Base-by-base conservation (phyloP, 2,113 vertebrate species). In the Elanus axillaris region DNA sequence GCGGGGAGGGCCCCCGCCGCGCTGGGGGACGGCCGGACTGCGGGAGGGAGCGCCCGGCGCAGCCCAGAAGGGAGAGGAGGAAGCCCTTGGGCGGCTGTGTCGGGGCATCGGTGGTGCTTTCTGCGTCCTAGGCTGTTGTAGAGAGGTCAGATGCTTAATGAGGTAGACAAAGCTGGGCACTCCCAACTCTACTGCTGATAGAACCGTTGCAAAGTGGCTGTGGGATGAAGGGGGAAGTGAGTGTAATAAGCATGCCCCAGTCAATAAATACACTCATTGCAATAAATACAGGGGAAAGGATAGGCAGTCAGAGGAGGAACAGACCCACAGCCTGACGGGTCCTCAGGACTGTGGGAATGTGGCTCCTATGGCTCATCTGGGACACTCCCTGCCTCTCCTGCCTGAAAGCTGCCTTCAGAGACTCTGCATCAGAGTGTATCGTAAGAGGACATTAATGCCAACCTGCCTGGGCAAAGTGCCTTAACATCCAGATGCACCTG, bases 11-110 rank as follows among this genome's bases (percentile, higher is more conserved):
- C 6, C 10, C 10, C 16, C 0, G 10, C 62, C 29, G 15, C 36
- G 6, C 27, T 19, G 1, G 2, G 7, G 32, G 0, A 27, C 71
- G 8, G 2, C 1, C 7, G n/a, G 0, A 23, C 75, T 74, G n/a
- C 23, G 27, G 50, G 31, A 93, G 68, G 8, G 52, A 63, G 12
- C 2, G 2, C 3, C 3, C 6, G 34, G 55, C 2, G 3, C 9
- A 34, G 55, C 47, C 43, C 72, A 13, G 50, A 23, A 67, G 2
- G 4, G 45, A 79, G 25, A 53, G 50, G 36, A 62, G 45, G 45
- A 48, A 75, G 68, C 45, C 26, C 12, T 2, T 66, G 55, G 32
- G 68, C 3, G 7, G n/a, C 67, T 58, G 40, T 38, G 42, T 52
- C 42, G 25, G 64, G 15, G 42, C 43, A 32, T 5, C 62, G 55